phyloP scores from a whole-genome alignment of 2,113 vertebrate species.

The Progne subis region DNA sequence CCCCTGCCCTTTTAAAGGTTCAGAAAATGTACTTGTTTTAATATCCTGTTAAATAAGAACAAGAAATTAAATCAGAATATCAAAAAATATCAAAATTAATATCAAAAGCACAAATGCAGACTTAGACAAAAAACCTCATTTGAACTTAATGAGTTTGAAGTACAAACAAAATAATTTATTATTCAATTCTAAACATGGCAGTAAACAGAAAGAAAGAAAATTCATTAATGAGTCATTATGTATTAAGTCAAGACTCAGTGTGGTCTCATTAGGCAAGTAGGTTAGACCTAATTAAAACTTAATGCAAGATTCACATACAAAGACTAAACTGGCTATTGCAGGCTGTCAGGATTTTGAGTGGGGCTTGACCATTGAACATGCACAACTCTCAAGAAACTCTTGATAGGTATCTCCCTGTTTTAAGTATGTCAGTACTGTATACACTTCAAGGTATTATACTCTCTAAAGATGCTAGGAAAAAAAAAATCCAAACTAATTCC shows the following conservation, averaged over 20 bases:
- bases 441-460: not conserved
- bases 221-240: not conserved
- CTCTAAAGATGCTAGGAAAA: not conserved
- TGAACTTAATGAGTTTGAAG: not conserved
- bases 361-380: not conserved
- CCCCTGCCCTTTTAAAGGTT: not conserved
- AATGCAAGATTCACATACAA: not conserved
- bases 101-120: not conserved
- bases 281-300: constrained; percentile 38
- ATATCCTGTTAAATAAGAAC: not conserved
- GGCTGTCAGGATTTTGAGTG: not conserved
- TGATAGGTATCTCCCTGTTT: not conserved
- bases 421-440: not conserved
- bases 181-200: not conserved
- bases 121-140: not conserved
- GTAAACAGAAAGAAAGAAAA: constrained; percentile 8
- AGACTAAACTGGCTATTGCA: not conserved
- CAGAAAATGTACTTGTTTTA: not conserved
- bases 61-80: not conserved
- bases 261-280: constrained; percentile 26
- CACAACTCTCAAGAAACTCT: not conserved
- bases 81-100: not conserved
- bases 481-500: not conserved
- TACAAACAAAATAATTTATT: not conserved
- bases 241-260: not conserved